These are phyloP conservation scores for Anoplius nigerrimus DNA, from an alignment of 2,888 invertebrate genomes.

Conservation along the genomic window DNA sequence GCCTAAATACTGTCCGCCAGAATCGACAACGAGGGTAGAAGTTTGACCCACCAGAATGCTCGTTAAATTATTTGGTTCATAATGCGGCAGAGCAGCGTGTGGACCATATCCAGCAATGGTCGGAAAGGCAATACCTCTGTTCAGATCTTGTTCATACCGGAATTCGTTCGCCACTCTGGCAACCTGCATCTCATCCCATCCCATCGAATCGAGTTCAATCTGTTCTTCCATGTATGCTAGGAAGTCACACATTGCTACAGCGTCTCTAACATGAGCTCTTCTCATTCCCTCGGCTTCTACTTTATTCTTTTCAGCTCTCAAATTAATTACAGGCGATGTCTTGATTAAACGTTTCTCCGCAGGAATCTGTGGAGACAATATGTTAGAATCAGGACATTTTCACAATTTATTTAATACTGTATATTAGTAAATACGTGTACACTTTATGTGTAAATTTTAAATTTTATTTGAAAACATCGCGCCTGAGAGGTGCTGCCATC, in stretches of 20 bases:
- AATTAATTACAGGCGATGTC: constrained; percentile 87
- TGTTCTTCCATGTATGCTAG: constrained; percentile 83
- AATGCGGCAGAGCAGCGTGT: constrained; percentile 93
- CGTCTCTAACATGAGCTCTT: constrained; percentile 90
- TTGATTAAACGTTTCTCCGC: constrained; percentile 78
- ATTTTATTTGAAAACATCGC: too few species aligned
- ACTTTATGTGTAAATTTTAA: neutral
- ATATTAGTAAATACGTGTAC: neutral
- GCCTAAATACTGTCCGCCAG: constrained; percentile 95
- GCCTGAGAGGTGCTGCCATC: too few species aligned
- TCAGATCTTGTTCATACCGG: constrained; percentile 83
- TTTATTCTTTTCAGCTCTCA: constrained; percentile 92
- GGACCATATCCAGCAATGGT: constrained; percentile 92
- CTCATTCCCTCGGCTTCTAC: constrained; percentile 89
- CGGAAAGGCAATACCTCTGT: constrained; percentile 86
- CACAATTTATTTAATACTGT: neutral
- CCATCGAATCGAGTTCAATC: constrained; percentile 66
- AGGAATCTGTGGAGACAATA: constrained; percentile 70
- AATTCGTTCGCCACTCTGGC: constrained; percentile 84
- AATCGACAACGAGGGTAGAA: constrained; percentile 92
- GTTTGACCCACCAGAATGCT: constrained; percentile 83
- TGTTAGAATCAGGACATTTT: neutral
- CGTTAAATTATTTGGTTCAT: constrained; percentile 83
- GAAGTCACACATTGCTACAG: constrained; percentile 91
- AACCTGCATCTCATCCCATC: constrained; percentile 85